Base-by-base conservation (phyloP, 2,113 vertebrate species). In the Egretta garzetta region DNA sequence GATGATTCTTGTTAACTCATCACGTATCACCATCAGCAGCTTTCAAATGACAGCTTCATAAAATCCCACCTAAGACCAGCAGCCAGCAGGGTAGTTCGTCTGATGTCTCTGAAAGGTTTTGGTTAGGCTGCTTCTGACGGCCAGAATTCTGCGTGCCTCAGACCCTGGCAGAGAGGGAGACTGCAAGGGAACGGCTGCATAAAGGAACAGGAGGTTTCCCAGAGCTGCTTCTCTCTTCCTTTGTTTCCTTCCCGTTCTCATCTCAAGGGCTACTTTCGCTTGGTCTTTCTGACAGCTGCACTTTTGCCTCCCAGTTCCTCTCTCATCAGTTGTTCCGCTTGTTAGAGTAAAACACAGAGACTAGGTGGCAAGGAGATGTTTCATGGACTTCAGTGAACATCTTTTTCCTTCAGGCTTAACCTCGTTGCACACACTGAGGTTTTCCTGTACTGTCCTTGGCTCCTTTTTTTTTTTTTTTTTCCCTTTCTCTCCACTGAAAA, bases 351-450 rank as follows among this genome's bases (percentile, higher is more conserved):
- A 95, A 87, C 52, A 72, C 62, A 86, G 26, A 82, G 39, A 80
- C 21, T 28, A 80, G 60, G 53, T 93, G 30, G 58, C n/a, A 73
- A 83, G 70, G 11, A 75, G 52, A 86, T 4, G 4, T 71, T 96
- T 81, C 5, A 2, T 68, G 74, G 52, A 71, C 49, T 73, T 85
- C 53, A 83, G 55, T 41, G 72, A 94, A 68, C 63, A 24, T 45
- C 14, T 79, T 97, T 97, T 86, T 96, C 88, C 60, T 64, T 58
- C 60, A 88, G 82, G 52, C 68, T 71, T 93, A 75, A 80, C 77
- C 35, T 83, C 24, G 1, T 72, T 71, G 33, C 66, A 70, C 28
- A 81, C 27, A 53, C 16, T 66, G 63, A 94, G 73, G 45, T 86
- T 91, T 93, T 89, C 49, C 74, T 86, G 41, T 67, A 63, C 60